phyloP scores from a whole-genome alignment of 2,113 vertebrate genomes.

The Paedocypris sp. region DNA sequence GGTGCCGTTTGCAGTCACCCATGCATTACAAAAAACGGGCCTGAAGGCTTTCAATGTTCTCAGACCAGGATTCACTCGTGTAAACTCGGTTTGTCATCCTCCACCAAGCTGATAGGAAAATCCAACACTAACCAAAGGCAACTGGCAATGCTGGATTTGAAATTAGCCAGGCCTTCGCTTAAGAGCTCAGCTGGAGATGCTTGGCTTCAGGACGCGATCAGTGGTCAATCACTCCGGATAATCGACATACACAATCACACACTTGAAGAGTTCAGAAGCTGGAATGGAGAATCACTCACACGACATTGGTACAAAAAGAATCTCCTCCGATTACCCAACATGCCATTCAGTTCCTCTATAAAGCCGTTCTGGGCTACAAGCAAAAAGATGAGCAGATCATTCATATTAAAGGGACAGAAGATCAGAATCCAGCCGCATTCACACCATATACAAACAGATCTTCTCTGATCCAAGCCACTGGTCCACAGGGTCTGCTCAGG shows the following conservation, averaged over 20 bases:
- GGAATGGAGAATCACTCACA: slow-evolving; percentile 12
- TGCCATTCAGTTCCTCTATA: background rate
- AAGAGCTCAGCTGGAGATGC: slow-evolving; percentile 19
- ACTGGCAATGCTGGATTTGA: slow-evolving; percentile 3
- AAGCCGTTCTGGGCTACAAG: slow-evolving; percentile 33
- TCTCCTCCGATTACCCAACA: background rate
- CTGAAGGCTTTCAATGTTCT: too few relatives aligned
- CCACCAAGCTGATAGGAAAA: background rate
- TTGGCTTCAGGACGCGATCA: slow-evolving; percentile 30
- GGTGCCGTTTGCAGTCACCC: slow-evolving; percentile 5
- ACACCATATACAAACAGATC: background rate
- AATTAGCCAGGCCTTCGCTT: background rate
- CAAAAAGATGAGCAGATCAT: slow-evolving; percentile 13
- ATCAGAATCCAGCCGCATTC: slow-evolving; percentile 6
- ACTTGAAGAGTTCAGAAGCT: background rate
- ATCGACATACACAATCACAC: slow-evolving; percentile 3
- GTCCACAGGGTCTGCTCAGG: slow-evolving; percentile 9
- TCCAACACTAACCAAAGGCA: too few relatives aligned
- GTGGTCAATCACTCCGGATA: slow-evolving; percentile 24
- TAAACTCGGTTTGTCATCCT: background rate
- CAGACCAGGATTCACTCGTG: too few relatives aligned
- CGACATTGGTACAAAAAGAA: background rate
- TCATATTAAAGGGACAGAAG: slow-evolving; percentile 32
- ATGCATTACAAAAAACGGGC: background rate
- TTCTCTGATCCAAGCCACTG: slow-evolving; percentile 11